Base-by-base conservation (phyloP, 2,113 vertebrate genomes). In the Burhinus oedicnemus region DNA sequence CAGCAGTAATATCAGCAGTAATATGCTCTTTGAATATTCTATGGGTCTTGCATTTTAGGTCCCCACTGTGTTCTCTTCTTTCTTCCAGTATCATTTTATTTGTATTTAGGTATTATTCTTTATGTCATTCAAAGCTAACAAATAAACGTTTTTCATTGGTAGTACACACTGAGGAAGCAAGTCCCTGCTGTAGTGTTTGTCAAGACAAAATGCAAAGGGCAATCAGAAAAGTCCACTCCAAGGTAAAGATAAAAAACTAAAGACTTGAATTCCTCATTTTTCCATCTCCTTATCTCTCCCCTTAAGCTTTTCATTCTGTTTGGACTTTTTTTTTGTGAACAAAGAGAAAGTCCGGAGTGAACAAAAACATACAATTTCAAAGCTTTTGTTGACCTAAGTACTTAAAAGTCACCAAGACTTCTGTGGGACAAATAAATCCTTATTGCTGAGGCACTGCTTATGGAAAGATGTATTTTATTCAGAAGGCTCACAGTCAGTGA, bases 351-450 rank as follows among this genome's bases (percentile, higher is more conserved):
- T 87, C 72, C 90, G 47, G 47, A 64, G n/a, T 49, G n/a, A 95
- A 94, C 51, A 83, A 94, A 69, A 57, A 5, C 5, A 15, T 1
- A 12, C 5, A 25, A 15, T 87, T 91, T 92, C 83, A 91, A 96
- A 91, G 25, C n/a, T 58, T 79, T 95, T 88, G 52, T 96, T 90
- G 54, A 81, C 77, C 62, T 64, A 90, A 79, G 54, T 78, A 81
- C 65, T 93, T 96, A 78, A 51, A 94, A 95, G 68, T 79, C 74
- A 83, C 12, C 26, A 90, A 91, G 78, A 12, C 8, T 91, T 86
- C 52, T 71, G 77, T 78, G n/a, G 51, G n/a, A 89, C 65, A 85
- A 94, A 93, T 75, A 97, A 97, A 83, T 82, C 44, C 13, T 94
- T 22, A 45, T 58, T 85, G 61, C 47, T 82, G 30, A 66, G 52